phyloP scores from a whole-genome alignment of 92 coral and sea anemone genomes.

The Bergia puertoricense region DNA sequence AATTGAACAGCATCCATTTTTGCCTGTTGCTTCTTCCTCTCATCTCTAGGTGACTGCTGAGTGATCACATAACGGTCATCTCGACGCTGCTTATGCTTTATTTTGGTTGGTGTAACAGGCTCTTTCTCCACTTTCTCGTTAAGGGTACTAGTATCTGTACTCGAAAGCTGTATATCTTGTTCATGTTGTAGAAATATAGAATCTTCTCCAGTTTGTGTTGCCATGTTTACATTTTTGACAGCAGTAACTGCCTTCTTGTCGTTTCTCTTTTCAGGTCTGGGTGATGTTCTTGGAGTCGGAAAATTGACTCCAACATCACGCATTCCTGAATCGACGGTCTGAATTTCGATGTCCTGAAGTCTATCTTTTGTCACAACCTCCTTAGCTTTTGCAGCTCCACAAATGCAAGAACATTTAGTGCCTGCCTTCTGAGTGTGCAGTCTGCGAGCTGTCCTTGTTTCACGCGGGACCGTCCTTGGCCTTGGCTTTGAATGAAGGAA shows the following conservation, averaged over 20 bases:
- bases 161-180: neutral
- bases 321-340: constrained; percentile 42
- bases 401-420: constrained; percentile 46
- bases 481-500: neutral
- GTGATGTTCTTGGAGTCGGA: constrained; percentile 70
- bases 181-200: neutral
- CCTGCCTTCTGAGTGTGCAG: neutral
- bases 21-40: constrained; percentile 10
- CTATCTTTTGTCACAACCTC: constrained; percentile 22
- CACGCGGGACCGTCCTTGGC: constrained; percentile 20
- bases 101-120: constrained; percentile 15
- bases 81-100: neutral
- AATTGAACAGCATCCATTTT: neutral
- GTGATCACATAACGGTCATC: constrained; percentile 35
- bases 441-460: neutral
- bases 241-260: constrained; percentile 27
- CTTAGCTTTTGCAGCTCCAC: constrained; percentile 54
- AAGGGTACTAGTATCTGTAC: neutral
- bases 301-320: constrained; percentile 86
- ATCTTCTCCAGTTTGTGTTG: constrained; percentile 55
- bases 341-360: constrained; percentile 18
- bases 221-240: constrained; percentile 35
- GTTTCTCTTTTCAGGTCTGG: constrained; percentile 11
- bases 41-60: constrained; percentile 32
- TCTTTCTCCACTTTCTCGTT: neutral